Percentiles rank a stretch among this genome's conserved stretches.
Conservation (phyloP, 2,797 vertebrate genomes). For the Microhierax caerulescens region DNA sequence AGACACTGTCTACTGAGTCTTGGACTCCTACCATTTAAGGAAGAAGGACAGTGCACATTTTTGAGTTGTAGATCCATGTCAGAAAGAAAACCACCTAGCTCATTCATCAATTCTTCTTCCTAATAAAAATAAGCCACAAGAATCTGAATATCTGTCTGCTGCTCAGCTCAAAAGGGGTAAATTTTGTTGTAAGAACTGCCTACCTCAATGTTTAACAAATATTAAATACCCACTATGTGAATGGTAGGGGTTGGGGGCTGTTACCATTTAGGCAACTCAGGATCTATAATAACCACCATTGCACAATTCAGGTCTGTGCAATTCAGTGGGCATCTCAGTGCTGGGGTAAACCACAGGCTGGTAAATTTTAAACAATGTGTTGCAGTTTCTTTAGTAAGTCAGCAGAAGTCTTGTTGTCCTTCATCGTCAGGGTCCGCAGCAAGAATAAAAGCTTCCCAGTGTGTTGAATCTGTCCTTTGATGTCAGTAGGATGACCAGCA, state of each 20-base stretch:
- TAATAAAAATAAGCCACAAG: background rate
- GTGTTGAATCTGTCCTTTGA: background rate
- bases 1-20: background rate
- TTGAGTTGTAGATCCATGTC: background rate
- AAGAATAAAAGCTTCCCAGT: background rate
- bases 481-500: background rate
- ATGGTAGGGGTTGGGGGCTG: background rate
- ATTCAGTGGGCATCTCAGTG: background rate
- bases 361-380: background rate
- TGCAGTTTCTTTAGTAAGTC: background rate
- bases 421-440: background rate
- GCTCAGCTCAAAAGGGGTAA: background rate
- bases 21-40: background rate
- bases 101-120: background rate
- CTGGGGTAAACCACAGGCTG: background rate
- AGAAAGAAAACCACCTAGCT: background rate
- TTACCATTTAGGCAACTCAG: background rate
- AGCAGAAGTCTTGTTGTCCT: background rate
- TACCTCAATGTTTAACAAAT: background rate
- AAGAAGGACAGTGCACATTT: background rate
- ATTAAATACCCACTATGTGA: background rate
- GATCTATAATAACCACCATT: background rate
- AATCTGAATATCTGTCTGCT: background rate
- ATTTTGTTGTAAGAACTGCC: background rate
- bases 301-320: background rate